These are phyloP conservation scores for Pandemis corylana DNA, from an alignment of 2,888 invertebrate genomes.

Conservation along the genomic window DNA sequence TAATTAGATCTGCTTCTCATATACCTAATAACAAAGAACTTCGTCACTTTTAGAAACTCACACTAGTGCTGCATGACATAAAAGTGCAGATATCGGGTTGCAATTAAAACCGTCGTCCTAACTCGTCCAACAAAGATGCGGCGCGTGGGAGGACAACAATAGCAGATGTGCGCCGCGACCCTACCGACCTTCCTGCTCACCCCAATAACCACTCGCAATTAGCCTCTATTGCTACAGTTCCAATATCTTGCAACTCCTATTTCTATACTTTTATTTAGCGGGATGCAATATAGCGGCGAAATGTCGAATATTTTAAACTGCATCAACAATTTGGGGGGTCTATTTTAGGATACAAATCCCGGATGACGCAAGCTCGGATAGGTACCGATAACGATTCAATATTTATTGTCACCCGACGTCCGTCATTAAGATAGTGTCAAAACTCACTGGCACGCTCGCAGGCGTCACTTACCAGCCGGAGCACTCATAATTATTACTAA, in stretches of 20 bases:
- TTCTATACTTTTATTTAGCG: constrained; percentile 33
- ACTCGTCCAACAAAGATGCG: constrained; percentile 69
- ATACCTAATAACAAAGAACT: constrained; percentile 2
- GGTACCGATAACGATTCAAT: constrained; percentile 81
- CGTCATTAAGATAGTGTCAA: constrained; percentile 85
- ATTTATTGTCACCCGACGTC: constrained; percentile 83
- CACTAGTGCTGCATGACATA: constrained; percentile 50
- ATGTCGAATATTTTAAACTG: constrained; percentile 39
- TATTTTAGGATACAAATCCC: constrained; percentile 70
- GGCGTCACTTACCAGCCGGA: constrained; percentile 71
- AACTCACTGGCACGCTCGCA: constrained; percentile 77
- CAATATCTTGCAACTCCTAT: constrained; percentile 32
- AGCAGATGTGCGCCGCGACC: constrained; percentile 79
- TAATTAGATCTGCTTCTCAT: no score
- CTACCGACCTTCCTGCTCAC: constrained; percentile 64
- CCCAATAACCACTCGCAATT: constrained; percentile 67
- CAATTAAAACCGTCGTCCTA: constrained; percentile 79
- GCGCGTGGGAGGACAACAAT: constrained; percentile 75
- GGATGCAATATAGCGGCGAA: constrained; percentile 30
- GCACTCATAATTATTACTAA: constrained; percentile 85
- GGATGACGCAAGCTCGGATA: constrained; percentile 73
- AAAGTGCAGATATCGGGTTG: constrained; percentile 76
- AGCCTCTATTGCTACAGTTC: constrained; percentile 59
- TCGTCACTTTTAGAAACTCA: not conserved
- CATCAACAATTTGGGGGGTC: constrained; percentile 73